Percentiles rank a stretch among this genome's conserved stretches.
Evolutionary conservation across 2,797 vertebrate genomes (phyloP).

Genomic region (Sebastolobus altivelis): DNA sequence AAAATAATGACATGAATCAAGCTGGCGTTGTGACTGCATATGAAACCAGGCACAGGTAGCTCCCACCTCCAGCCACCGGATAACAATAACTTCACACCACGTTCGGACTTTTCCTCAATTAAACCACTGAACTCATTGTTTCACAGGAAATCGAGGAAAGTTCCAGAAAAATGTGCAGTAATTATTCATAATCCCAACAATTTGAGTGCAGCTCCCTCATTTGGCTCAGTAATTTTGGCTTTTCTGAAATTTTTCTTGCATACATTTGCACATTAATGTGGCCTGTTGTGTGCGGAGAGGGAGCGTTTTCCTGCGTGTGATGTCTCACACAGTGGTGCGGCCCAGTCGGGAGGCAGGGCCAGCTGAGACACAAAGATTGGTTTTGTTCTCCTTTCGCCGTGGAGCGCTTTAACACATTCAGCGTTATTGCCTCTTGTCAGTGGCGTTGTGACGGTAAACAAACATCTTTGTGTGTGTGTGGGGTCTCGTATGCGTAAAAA

Average conservation of each 20-base stretch:
- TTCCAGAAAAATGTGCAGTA: conserved; percentile 91
- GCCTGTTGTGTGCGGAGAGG: conserved; percentile 90
- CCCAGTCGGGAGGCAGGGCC: conserved; percentile 85
- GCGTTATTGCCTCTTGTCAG: conserved; percentile 78
- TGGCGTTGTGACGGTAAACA: conserved; percentile 69
- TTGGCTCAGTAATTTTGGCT: conserved; percentile 96
- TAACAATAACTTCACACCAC: conserved; percentile 54
- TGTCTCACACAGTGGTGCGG: conserved; percentile 82
- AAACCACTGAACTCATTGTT: conserved; percentile 71
- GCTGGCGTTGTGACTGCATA: conserved; percentile 13
- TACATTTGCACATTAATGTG: conserved; percentile 99
- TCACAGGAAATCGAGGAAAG: conserved; percentile 92
- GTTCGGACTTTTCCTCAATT: conserved; percentile 72
- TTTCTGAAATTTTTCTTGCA: conserved; percentile 98
- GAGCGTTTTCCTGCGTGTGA: conserved; percentile 83
- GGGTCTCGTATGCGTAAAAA: conserved; percentile 3
- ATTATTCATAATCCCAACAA: conserved; percentile 99
- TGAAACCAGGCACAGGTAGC: conserved; percentile 28
- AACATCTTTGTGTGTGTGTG: conserved; percentile 58
- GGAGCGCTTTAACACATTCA: conserved; percentile 85
- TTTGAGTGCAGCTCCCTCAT: conserved; percentile 91
- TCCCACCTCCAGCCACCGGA: conserved; percentile 31
- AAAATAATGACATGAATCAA: background rate
- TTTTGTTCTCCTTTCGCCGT: conserved; percentile 84
- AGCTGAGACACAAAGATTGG: conserved; percentile 87